These are phyloP conservation scores for Campoplex capitator DNA, from an alignment of 2,888 invertebrate species.

Conservation along the genomic window DNA sequence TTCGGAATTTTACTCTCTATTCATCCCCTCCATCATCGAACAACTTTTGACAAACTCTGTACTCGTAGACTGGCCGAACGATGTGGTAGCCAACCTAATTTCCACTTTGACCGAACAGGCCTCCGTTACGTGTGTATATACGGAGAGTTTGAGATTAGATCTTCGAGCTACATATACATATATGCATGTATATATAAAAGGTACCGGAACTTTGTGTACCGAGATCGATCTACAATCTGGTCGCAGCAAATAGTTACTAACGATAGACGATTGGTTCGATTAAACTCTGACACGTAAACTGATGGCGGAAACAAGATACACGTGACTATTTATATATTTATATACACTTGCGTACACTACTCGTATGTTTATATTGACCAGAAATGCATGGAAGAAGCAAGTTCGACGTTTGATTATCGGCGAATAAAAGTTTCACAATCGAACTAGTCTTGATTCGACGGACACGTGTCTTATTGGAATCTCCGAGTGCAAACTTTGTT, in stretches of 20 bases:
- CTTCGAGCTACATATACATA: conserved; percentile 14
- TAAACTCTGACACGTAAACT: conserved; percentile 41
- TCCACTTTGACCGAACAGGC: conserved; percentile 56
- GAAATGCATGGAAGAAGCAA: conserved; percentile 5
- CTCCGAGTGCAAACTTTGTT: conserved; percentile 35
- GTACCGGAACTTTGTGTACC: conserved; percentile 27
- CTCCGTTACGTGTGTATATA: conserved; percentile 23
- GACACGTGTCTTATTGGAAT: conserved; percentile 44
- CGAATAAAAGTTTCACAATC: conserved; percentile 36
- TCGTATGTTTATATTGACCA: neutral
- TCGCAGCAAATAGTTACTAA: conserved; percentile 56
- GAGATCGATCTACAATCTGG: conserved; percentile 51
- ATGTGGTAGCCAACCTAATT: conserved; percentile 58
- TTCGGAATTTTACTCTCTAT: neutral
- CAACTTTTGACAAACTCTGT: neutral
- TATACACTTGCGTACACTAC: neutral
- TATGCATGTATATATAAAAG: neutral
- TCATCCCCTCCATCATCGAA: neutral
- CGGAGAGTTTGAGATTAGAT: conserved; percentile 45
- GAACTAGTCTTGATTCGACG: conserved; percentile 20
- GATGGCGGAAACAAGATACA: conserved; percentile 12
- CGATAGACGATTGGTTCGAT: conserved; percentile 58
- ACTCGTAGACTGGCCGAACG: conserved; percentile 7
- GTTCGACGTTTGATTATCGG: conserved; percentile 48
- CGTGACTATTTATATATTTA: neutral